Evolutionary conservation across 2,797 vertebrate species (phyloP), one percentile per base, ranked within the genome.

Genomic region (Vultur gryphus): DNA sequence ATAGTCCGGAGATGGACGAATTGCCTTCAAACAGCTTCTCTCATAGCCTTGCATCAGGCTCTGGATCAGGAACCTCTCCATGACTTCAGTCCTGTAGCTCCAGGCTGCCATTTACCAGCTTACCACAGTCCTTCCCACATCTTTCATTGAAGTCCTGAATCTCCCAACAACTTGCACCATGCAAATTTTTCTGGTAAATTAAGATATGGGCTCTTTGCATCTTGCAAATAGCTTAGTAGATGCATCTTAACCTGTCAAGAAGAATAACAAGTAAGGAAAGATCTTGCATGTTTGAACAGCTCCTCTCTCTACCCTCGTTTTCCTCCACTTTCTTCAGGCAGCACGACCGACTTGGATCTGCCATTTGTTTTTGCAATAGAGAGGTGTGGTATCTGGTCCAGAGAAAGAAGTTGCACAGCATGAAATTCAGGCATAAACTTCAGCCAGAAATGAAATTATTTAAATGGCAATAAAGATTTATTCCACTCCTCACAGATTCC

Each of bases 391-490:
- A 25, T 49, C 61, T 41, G 28, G 16, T 86, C 77, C 37, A 20
- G 3, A 87, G 71, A 58, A 61, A 72, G 52, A 11, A 73, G 51
- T 64, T 57, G 29, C 44, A 57, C 31, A 90, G 55, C 72, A 26
- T 61, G 78, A 79, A 83, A 89, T 89, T 84, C 43, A 72, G 54
- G 61, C 61, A 10, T 65, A 69, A 84, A 44, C 13, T 81, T 89
- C 59, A 84, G 7, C 44, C 73, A 87, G 83, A 77, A 95, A 71
- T 5, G 2, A 79, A 95, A 81, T 77, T 37, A 95, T 92, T 92
- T 84, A 92, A 77, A 73, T 43, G 39, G 31, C 44, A 55, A 31
- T 73, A 86, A 86, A 51, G 62, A 65, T 55, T 52, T 21, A 24
- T 84, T 87, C 65, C 23, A 19, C 4, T 72, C 35, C 33, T 89